Conservation (phyloP, 2,113 vertebrate genomes). For the Spilogale gracilis region DNA sequence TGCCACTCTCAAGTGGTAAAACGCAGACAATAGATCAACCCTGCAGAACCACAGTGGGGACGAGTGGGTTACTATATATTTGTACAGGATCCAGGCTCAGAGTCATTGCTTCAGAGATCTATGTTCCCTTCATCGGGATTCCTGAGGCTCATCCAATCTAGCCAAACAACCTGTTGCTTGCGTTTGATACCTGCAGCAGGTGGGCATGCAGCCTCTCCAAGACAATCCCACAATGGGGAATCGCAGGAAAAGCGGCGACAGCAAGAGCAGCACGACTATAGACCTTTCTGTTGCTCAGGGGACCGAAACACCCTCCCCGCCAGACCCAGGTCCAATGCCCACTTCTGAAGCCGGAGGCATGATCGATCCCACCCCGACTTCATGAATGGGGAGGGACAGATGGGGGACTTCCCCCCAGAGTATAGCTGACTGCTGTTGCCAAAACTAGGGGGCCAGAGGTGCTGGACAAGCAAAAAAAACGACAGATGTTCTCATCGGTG, state of each 20-base stretch:
- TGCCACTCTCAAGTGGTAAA: background rate
- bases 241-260: background rate
- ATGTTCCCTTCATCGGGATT: background rate
- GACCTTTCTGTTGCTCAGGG: background rate
- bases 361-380: background rate
- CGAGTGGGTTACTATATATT: accelerated
- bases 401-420: background rate
- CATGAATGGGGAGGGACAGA: background rate
- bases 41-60: too few species aligned
- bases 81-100: background rate
- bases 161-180: background rate
- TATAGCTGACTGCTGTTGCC: background rate
- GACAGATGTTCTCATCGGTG: accelerated
- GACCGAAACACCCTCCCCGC: background rate
- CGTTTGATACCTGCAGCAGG: background rate
- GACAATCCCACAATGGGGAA: background rate
- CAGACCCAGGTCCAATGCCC: background rate
- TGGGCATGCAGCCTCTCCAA: background rate
- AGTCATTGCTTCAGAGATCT: background rate
- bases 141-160: background rate
- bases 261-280: background rate
- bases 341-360: background rate
- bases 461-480: background rate
- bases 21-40: background rate
- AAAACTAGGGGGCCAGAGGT: accelerated